These are phyloP conservation scores for Virgularia gustaviana DNA, from an alignment of 92 coral and sea anemone genomes.

Conservation along the genomic window DNA sequence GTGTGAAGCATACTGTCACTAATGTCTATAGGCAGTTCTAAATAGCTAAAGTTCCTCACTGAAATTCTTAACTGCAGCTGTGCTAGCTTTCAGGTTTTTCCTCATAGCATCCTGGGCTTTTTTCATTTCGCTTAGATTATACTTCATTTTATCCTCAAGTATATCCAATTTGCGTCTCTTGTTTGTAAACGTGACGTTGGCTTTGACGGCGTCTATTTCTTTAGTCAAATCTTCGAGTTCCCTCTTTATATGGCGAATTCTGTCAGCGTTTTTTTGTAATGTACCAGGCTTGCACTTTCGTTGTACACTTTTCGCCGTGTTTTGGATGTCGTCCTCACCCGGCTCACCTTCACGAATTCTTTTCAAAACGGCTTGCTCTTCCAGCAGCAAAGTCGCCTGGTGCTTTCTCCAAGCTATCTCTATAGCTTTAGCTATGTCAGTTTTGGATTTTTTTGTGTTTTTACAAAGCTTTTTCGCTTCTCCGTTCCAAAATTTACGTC, in stretches of 20 bases:
- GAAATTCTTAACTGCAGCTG: not conserved
- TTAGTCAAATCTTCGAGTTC: not conserved
- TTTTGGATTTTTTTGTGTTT: conserved; percentile 13
- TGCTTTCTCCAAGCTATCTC: conserved; percentile 32
- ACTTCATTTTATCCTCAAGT: conserved; percentile 12
- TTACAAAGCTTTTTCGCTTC: conserved; percentile 30
- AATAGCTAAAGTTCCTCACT: not conserved
- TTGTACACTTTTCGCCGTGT: not conserved
- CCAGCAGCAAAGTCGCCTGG: conserved; percentile 18
- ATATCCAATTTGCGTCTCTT: conserved; percentile 1
- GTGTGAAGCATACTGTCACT: not conserved
- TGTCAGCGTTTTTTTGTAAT: conserved; percentile 25
- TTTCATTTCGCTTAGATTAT: conserved; percentile 16
- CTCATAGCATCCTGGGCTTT: conserved; percentile 36
- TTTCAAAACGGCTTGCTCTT: conserved; percentile 28
- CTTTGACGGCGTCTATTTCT: not conserved
- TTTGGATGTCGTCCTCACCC: not conserved
- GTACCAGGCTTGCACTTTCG: conserved; percentile 25
- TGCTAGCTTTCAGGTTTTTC: conserved; percentile 16
- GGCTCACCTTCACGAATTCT: too few relatives aligned
- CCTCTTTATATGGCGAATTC: conserved; percentile 11
- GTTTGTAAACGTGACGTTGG: not conserved
- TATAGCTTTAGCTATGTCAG: conserved; percentile 7
- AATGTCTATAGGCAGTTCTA: not conserved
- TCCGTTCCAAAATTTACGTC: conserved; percentile 20